These are phyloP conservation scores for Sthenelais limicola DNA, from an alignment of 2,888 invertebrate species.

Conservation along the genomic window DNA sequence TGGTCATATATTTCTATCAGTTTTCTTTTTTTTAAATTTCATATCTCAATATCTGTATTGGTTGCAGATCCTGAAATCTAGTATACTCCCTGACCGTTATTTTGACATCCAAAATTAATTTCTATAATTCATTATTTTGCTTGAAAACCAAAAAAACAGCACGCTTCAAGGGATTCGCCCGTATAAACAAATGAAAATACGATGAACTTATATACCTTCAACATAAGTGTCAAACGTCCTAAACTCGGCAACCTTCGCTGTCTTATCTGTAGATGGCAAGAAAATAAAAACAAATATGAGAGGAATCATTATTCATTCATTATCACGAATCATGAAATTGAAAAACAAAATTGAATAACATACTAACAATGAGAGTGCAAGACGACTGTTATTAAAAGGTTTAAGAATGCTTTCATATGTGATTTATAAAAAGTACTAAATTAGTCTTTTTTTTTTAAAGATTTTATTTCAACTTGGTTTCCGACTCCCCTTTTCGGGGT, in stretches of 20 bases:
- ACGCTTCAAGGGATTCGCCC: not conserved
- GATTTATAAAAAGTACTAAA: too few relatives aligned
- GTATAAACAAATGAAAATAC: not conserved
- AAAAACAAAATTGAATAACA: not conserved
- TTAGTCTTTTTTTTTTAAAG: too few relatives aligned
- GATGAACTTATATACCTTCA: too few relatives aligned
- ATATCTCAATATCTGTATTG: too few relatives aligned
- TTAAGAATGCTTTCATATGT: too few relatives aligned
- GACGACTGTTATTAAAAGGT: too few relatives aligned
- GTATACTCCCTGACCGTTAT: not conserved
- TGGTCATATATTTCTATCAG: too few relatives aligned
- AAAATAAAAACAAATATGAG: not conserved
- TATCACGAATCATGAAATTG: not conserved
- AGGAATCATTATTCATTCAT: not conserved
- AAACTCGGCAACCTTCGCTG: conserved; percentile 58
- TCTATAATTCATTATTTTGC: not conserved
- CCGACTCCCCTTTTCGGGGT: too few relatives aligned
- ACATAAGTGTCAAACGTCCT: conserved; percentile 68
- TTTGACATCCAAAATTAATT: not conserved
- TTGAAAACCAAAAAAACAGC: not conserved
- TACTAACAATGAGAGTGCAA: too few relatives aligned
- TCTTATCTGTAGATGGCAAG: conserved; percentile 63
- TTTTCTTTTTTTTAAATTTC: too few relatives aligned
- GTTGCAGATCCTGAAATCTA: too few relatives aligned
- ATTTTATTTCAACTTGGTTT: too few relatives aligned